Percentiles rank a stretch among this genome's conserved stretches.
Conservation (phyloP, 1,140 invertebrate genomes). For the Trichonephila clavata region DNA sequence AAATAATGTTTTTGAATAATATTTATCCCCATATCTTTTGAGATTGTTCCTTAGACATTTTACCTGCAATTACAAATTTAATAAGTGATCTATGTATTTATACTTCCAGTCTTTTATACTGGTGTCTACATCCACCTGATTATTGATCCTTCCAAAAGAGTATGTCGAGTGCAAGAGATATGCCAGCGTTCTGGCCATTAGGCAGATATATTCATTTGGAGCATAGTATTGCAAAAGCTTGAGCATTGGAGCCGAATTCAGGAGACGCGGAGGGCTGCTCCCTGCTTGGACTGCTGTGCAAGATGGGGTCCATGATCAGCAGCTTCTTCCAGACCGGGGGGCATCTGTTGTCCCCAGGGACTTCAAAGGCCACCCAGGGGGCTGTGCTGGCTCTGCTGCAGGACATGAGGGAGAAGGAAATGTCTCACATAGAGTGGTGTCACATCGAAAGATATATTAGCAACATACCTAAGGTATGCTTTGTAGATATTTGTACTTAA, state of each 20-base stretch:
- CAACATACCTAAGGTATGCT: conserved; percentile 85
- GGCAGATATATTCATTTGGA: neutral
- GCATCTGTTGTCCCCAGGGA: conserved; percentile 76
- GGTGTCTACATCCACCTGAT: too few relatives aligned
- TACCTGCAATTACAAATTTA: too few relatives aligned
- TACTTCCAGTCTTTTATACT: too few relatives aligned
- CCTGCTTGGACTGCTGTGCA: conserved; percentile 56
- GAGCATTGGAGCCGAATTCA: conserved; percentile 35
- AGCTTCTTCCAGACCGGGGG: conserved; percentile 77
- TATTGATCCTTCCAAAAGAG: neutral
- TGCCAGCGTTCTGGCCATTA: neutral
- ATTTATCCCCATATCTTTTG: too few relatives aligned
- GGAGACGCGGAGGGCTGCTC: conserved; percentile 63
- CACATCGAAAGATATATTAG: conserved; percentile 79
- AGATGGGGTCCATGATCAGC: conserved; percentile 76
- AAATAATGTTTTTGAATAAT: too few relatives aligned
- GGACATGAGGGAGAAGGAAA: conserved; percentile 73
- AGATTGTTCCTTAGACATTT: too few relatives aligned
- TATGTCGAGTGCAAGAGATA: neutral
- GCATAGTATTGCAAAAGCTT: neutral
- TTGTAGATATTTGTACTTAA: too few relatives aligned
- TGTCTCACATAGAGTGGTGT: conserved; percentile 73
- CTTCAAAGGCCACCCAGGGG: conserved; percentile 69
- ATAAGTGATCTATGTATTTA: too few relatives aligned
- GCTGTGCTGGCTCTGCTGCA: conserved; percentile 66